These are phyloP conservation scores for Zootermopsis nevadensis DNA, from an alignment of 2,888 invertebrate species.

Conservation along the genomic window DNA sequence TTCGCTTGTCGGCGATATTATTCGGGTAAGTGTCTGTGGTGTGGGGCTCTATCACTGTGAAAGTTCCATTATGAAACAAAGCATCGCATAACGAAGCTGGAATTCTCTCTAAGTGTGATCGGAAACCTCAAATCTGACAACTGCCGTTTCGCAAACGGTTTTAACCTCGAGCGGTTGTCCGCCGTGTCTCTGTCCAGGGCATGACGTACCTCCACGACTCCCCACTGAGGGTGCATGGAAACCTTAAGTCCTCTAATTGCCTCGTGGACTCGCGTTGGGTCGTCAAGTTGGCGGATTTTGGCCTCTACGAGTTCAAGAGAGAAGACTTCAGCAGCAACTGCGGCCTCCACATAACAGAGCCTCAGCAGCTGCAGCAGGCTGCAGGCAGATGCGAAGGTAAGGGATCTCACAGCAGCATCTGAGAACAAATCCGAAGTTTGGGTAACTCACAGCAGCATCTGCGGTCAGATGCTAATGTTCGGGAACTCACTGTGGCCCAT, in stretches of 20 bases:
- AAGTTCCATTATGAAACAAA: too few species aligned
- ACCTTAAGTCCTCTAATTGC: conserved; percentile 90
- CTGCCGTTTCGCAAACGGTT: too few species aligned
- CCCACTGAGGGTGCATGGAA: conserved; percentile 86
- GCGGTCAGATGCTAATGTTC: too few species aligned
- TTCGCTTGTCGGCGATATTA: conserved; percentile 93
- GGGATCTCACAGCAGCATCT: too few species aligned
- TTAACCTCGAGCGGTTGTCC: too few species aligned
- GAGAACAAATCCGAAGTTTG: too few species aligned
- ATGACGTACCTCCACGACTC: conserved; percentile 93
- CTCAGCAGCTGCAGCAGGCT: neutral
- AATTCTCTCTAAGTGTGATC: too few species aligned
- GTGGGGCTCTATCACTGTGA: too few species aligned
- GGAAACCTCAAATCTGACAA: too few species aligned
- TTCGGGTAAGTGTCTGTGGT: conserved; percentile 76
- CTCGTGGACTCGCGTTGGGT: conserved; percentile 96
- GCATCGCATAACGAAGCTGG: too few species aligned
- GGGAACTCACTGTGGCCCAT: too few species aligned
- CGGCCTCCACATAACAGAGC: neutral
- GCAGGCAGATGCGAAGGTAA: conserved; percentile 18
- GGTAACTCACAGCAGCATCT: too few species aligned
- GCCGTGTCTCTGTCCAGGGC: conserved; percentile 68
- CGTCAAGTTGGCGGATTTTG: conserved; percentile 92
- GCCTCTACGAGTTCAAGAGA: conserved; percentile 85
- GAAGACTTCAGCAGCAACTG: conserved; percentile 61